phyloP scores from a whole-genome alignment of 2,888 invertebrate genomes.

The Syritta pipiens region DNA sequence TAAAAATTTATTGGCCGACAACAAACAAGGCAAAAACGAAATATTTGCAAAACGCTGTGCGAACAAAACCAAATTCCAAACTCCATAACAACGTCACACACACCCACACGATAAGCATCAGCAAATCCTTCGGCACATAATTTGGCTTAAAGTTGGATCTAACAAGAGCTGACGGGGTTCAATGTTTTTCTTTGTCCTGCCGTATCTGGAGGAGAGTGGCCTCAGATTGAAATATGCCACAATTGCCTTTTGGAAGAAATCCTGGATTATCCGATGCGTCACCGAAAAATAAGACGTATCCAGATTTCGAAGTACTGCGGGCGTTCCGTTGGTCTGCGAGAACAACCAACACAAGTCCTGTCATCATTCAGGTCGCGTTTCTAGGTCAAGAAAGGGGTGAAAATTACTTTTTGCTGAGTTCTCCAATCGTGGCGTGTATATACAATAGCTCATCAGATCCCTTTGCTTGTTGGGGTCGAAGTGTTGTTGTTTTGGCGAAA shows the following conservation, averaged over 20 bases:
- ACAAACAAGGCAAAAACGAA: not conserved
- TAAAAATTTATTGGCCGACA: too few relatives aligned
- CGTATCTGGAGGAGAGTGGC: not conserved
- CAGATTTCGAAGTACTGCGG: not conserved
- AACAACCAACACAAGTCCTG: constrained; percentile 20
- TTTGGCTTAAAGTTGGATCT: constrained; percentile 40
- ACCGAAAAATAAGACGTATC: constrained; percentile 13
- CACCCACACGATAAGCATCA: not conserved
- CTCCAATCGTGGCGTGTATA: not conserved
- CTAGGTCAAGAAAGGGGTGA: constrained; percentile 39
- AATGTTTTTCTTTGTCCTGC: constrained; percentile 14
- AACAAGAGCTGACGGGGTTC: constrained; percentile 28
- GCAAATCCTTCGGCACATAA: constrained; percentile 45
- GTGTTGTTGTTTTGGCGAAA: constrained; percentile 14
- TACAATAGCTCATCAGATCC: constrained; percentile 40
- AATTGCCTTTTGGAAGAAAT: constrained; percentile 5
- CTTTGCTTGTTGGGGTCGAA: not conserved
- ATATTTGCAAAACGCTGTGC: constrained; percentile 6
- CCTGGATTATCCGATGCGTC: constrained; percentile 17
- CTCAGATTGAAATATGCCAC: constrained; percentile 4
- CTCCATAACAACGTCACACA: not conserved
- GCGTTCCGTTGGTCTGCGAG: constrained; percentile 2
- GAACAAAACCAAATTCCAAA: not conserved
- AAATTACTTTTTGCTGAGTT: not conserved
- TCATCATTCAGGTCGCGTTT: constrained; percentile 40